Evolutionary conservation across 2,113 vertebrate species (phyloP), one percentile per base, ranked within the genome.

Genomic region (Crotalus horridus): DNA sequence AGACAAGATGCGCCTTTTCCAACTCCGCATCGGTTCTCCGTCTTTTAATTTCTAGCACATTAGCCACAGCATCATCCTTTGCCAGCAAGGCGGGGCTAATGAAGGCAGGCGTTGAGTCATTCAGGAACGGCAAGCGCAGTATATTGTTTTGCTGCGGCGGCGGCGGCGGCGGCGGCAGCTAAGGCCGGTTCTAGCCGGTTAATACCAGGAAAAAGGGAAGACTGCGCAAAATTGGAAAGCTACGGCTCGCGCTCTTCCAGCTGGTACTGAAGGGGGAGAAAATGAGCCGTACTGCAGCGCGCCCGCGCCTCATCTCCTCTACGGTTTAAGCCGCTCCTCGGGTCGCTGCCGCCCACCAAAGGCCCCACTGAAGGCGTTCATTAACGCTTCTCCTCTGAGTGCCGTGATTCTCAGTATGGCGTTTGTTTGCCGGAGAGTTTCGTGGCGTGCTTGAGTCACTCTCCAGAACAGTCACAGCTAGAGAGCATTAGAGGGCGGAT

Each of bases 141-240:
- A 64, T 3, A 5, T 91, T 85, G n/a, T 64, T 53, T 89, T 92
- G 90, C 48, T 46, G 87, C 43, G 7, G 13, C 51, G 39, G 85
- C 85, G 7, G 13, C 51, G 39, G 85, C 85, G 12, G 43, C 43
- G 8, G 90, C n/a, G 56, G n/a, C 90, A 17, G 74, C 46, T 1
- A 33, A 0, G 58, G 92, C 95, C 93, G 94, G 94, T 94, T 96
- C 48, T 93, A 94, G 94, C 94, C 89, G 91, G 94, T 93, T 95
- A 93, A 88, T 58, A 92, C 95, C 7, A 29, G 90, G 81, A 87
- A 91, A 92, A 92, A 1, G 86, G 43, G 94, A 95, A 89, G 85
- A 1, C 53, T 51, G 39, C 59, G 23, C 48, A 88, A 87, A 94
- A 93, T 87, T 89, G 33, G 24, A 93, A 29, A 17, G 92, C 95